These are phyloP conservation scores for Muntiacus muntjak DNA, from an alignment of 2,113 vertebrate genomes.

Conservation along the genomic window DNA sequence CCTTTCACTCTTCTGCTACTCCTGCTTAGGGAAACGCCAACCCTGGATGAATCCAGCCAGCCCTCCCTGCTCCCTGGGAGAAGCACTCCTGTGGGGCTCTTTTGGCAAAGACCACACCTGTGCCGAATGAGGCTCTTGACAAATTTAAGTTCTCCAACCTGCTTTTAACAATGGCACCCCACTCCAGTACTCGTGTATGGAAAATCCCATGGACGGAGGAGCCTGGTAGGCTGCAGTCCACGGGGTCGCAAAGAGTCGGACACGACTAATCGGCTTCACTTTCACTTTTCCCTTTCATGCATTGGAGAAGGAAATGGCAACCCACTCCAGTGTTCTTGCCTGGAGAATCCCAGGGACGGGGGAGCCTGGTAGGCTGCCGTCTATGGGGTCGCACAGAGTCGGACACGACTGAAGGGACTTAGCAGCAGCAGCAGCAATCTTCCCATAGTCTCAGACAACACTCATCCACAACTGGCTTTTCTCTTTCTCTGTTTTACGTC, in stretches of 20 bases:
- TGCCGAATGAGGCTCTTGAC: background rate
- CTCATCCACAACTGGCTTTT: background rate
- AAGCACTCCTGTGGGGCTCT: background rate
- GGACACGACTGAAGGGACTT: background rate
- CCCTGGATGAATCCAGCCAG: background rate
- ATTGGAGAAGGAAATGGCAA: background rate
- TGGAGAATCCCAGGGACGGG: background rate
- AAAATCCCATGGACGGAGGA: background rate
- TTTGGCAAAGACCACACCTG: background rate
- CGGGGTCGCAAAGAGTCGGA: accelerated
- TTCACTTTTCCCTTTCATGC: background rate
- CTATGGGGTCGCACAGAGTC: accelerated
- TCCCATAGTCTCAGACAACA: background rate
- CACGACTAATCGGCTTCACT: background rate
- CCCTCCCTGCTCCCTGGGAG: background rate
- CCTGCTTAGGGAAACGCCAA: background rate
- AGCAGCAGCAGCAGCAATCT: background rate
- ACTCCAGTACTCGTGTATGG: background rate
- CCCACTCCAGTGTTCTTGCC: background rate
- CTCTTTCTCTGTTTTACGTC: background rate
- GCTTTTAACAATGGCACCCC: background rate
- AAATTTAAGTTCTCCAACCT: background rate
- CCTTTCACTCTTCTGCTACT: background rate
- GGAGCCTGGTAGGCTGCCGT: background rate
- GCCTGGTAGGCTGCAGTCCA: background rate